These are phyloP conservation scores for Pantherophis vulpinus DNA, from an alignment of 2,797 vertebrate genomes.

Conservation along the genomic window DNA sequence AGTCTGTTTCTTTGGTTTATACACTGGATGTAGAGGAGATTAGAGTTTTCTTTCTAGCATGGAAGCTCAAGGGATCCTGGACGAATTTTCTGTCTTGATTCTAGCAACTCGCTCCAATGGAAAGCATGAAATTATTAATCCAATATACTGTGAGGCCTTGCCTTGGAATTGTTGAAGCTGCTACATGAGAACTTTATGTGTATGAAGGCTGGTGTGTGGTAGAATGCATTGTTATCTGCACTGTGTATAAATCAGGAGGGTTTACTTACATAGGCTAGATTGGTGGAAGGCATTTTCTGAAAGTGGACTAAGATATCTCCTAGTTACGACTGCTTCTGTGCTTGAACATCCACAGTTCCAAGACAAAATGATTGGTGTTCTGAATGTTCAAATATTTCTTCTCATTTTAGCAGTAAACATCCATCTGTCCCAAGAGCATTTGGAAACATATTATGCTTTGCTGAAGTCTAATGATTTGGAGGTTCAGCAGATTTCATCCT, in stretches of 20 bases:
- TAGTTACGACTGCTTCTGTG: neutral
- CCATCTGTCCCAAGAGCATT: conserved; percentile 68
- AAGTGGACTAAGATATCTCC: neutral
- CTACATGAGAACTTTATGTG: neutral
- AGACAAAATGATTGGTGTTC: neutral
- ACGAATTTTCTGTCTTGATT: neutral
- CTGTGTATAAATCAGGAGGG: neutral
- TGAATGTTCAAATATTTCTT: conserved; percentile 20
- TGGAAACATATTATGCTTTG: conserved; percentile 72
- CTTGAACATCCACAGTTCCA: neutral
- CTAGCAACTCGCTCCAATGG: neutral
- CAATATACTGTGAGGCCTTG: neutral
- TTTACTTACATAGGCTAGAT: neutral
- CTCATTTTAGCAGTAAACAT: conserved; percentile 65
- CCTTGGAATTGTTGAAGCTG: neutral
- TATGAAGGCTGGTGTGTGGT: neutral
- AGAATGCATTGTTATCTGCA: neutral
- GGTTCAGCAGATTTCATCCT: conserved; percentile 75
- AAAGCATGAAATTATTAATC: neutral
- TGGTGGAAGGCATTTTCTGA: neutral
- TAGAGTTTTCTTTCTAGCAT: neutral
- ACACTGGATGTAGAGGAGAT: neutral
- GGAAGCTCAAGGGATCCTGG: neutral
- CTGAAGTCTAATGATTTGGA: conserved; percentile 75
- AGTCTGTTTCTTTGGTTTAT: neutral